phyloP scores from a whole-genome alignment of 2,113 vertebrate species.

The Rissa tridactyla region DNA sequence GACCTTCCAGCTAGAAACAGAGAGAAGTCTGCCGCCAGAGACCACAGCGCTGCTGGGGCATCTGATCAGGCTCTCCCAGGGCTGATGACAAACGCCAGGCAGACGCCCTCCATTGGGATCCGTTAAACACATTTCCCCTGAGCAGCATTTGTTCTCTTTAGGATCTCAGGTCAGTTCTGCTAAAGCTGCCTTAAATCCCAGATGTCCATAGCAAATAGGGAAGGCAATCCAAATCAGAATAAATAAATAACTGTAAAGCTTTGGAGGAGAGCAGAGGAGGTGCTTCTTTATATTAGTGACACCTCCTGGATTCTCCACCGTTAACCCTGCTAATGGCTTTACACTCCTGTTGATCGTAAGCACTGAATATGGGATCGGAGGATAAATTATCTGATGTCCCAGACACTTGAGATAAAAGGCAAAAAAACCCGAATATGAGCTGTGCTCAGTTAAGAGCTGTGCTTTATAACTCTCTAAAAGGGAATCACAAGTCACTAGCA shows the following conservation, averaged over 20 bases:
- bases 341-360: neutral
- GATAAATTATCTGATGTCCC: neutral
- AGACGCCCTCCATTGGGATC: neutral
- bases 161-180: neutral
- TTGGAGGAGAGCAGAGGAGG: neutral
- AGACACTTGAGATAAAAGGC: neutral
- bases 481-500: neutral
- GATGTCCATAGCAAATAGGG: neutral
- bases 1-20: neutral
- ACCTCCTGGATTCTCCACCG: neutral
- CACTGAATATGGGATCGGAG: neutral
- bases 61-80: rapidly evolving
- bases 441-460: neutral
- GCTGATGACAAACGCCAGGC: neutral
- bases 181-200: neutral
- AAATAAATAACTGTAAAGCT: neutral
- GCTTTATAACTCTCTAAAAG: neutral
- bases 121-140: neutral
- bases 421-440: neutral
- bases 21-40: neutral
- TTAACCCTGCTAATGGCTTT: neutral
- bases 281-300: neutral
- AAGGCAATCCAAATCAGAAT: neutral
- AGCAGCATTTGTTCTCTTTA: neutral
- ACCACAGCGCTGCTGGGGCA: neutral